Conservation (phyloP, 2,797 vertebrate genomes). For the Manis javanica region DNA sequence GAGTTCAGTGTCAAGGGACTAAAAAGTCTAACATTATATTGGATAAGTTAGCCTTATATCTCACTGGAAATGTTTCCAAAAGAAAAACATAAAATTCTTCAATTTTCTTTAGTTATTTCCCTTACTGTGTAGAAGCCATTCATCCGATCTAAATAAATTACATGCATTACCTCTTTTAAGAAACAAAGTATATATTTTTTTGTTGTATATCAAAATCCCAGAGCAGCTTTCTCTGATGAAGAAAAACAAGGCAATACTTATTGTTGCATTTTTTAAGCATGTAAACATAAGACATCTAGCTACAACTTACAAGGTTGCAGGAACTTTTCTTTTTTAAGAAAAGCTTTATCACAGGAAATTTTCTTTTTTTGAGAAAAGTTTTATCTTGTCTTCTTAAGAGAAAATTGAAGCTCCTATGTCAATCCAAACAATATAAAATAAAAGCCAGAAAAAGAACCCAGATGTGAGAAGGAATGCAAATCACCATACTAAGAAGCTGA, state of each 20-base stretch:
- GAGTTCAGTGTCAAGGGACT: not conserved
- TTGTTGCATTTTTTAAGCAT: slow-evolving; percentile 8
- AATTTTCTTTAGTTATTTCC: not conserved
- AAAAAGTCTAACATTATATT: not conserved
- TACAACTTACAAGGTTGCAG: slow-evolving; percentile 45
- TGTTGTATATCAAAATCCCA: not conserved
- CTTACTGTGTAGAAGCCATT: not conserved
- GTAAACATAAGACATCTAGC: slow-evolving; percentile 45
- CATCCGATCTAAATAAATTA: not conserved
- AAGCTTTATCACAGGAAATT: slow-evolving; percentile 59
- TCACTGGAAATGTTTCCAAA: not conserved
- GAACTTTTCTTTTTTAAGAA: slow-evolving; percentile 73
- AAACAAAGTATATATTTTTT: not conserved
- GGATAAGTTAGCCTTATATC: not conserved
- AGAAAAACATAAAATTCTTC: not conserved
- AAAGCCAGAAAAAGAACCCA: slow-evolving; percentile 72
- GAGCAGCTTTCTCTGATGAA: not conserved
- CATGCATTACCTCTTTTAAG: not conserved
- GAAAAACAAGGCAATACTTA: not conserved
- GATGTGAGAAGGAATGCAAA: slow-evolving; percentile 79
- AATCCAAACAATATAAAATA: slow-evolving; percentile 77
- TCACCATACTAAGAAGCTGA: slow-evolving; percentile 71
- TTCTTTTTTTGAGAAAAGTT: slow-evolving; percentile 73
- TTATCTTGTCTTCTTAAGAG: slow-evolving; percentile 66
- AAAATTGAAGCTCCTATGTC: slow-evolving; percentile 73